Conservation (phyloP, 2,113 vertebrate genomes). For the Hirundichthys speculiger region DNA sequence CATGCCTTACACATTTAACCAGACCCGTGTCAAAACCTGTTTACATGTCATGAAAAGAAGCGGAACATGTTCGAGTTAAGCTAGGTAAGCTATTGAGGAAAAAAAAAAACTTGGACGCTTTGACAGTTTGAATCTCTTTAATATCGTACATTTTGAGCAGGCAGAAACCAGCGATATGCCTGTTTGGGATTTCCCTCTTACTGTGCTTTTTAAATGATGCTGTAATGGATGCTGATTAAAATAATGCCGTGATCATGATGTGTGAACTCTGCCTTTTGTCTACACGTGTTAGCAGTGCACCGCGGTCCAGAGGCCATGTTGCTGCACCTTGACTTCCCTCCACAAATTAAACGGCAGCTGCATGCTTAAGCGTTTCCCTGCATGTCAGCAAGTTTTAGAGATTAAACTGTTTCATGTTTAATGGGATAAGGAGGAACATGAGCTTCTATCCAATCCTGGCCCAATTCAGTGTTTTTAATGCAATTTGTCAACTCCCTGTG, state of each 20-base stretch:
- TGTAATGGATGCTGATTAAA: constrained; percentile 66
- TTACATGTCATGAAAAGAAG: constrained; percentile 82
- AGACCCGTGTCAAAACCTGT: constrained; percentile 83
- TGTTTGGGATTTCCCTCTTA: constrained; percentile 6
- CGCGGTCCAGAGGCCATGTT: constrained; percentile 46
- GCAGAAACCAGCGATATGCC: constrained; percentile 62
- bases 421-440: constrained; percentile 86
- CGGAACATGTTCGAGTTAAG: constrained; percentile 80
- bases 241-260: constrained; percentile 29
- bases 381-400: constrained; percentile 83
- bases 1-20: constrained; percentile 80
- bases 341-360: constrained; percentile 49
- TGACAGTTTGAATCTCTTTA: constrained; percentile 76
- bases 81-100: constrained; percentile 74
- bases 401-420: constrained; percentile 86
- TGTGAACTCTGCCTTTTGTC: constrained; percentile 50
- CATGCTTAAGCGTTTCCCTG: constrained; percentile 61
- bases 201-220: constrained; percentile 26
- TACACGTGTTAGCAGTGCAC: constrained; percentile 12
- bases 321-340: constrained; percentile 60
- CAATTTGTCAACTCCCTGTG: constrained; percentile 85
- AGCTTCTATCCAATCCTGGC: constrained; percentile 84
- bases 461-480: constrained; percentile 86
- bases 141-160: constrained; percentile 41
- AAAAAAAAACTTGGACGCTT: constrained; percentile 79